Conservation (phyloP, 1,140 invertebrate genomes). For the Nixonia krombeini region DNA sequence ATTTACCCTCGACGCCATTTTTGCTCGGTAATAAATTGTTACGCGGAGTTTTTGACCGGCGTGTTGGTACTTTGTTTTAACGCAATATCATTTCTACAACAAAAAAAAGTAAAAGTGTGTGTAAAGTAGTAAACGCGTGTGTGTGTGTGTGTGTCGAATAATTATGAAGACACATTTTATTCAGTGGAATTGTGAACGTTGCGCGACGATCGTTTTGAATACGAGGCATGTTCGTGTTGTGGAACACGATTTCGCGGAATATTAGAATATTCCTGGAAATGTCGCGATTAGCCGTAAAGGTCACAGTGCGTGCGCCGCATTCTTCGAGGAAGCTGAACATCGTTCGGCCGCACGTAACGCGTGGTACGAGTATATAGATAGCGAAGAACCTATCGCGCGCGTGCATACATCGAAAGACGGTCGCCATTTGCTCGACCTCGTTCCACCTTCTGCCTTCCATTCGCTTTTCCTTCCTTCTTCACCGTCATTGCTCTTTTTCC, state of each 20-base stretch:
- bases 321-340: slow-evolving; percentile 29
- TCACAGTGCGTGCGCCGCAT: slow-evolving; percentile 39
- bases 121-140: too few species aligned
- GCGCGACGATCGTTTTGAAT: background rate
- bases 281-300: slow-evolving; percentile 40
- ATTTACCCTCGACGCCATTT: too few species aligned
- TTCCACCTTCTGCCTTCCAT: slow-evolving; percentile 41
- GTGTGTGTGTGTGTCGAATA: too few species aligned
- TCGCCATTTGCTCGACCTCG: slow-evolving; percentile 50
- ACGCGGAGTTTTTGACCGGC: too few species aligned
- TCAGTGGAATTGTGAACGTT: too few species aligned
- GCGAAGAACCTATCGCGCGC: slow-evolving; percentile 43
- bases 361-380: too few species aligned
- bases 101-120: too few species aligned
- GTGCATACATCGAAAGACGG: slow-evolving; percentile 29
- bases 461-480: slow-evolving; percentile 25
- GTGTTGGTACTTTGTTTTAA: too few species aligned
- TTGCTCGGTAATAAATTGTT: too few species aligned
- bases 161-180: too few species aligned
- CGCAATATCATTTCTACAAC: too few species aligned
- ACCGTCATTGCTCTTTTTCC: slow-evolving; percentile 19
- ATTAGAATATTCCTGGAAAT: slow-evolving; percentile 40
- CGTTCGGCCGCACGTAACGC: slow-evolving; percentile 38
- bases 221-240: slow-evolving; percentile 27
- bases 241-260: slow-evolving; percentile 32